Evolutionary conservation across 2,113 vertebrate genomes (phyloP).

Genomic region (Pygoscelis adeliae): DNA sequence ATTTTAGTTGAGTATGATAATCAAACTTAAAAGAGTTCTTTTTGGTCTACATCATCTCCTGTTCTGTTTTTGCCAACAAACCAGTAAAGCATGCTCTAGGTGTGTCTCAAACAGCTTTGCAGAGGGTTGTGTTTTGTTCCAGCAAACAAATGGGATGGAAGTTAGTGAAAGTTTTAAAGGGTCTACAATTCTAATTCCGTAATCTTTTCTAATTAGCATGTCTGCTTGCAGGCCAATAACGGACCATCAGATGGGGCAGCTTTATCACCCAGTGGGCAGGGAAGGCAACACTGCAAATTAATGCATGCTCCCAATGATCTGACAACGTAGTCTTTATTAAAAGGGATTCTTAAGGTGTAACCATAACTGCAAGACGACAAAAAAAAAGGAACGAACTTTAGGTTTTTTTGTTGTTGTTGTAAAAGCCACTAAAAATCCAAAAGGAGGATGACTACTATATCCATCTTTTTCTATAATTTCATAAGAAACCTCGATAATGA

Average conservation of each 20-base stretch:
- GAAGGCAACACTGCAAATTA: background rate
- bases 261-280: background rate
- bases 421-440: background rate
- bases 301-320: background rate
- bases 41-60: background rate
- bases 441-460: background rate
- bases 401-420: background rate
- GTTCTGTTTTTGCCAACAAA: background rate
- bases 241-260: background rate
- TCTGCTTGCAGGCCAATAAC: background rate
- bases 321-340: rapidly evolving
- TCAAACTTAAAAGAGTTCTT: background rate
- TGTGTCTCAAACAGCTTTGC: background rate
- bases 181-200: background rate
- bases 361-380: background rate
- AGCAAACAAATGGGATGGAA: background rate
- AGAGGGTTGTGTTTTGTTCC: background rate
- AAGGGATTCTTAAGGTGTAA: background rate
- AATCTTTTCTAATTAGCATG: background rate
- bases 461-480: background rate
- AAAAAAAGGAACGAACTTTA: rapidly evolving
- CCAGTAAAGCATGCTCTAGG: background rate
- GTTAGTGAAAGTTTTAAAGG: background rate
- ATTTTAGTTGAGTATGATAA: background rate
- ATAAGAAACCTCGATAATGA: background rate